Percentiles rank a stretch among this genome's conserved stretches.
Conservation (phyloP, 2,797 vertebrate genomes). For the Crax fasciolata region DNA sequence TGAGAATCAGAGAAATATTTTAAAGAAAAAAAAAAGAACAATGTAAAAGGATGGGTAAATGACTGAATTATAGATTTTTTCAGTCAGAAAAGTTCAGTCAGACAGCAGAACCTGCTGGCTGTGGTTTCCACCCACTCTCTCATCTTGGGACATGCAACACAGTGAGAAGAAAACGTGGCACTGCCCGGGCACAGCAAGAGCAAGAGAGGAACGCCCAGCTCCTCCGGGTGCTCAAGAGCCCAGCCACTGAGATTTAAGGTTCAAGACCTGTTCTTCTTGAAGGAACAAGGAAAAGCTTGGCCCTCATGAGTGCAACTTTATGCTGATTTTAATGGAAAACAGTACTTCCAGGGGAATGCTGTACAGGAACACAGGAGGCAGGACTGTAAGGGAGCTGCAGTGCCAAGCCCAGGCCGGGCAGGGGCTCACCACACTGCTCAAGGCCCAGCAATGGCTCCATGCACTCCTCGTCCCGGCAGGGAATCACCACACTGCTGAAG, state of each 20-base stretch:
- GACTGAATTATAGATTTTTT: not conserved
- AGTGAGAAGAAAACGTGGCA: fast-evolving
- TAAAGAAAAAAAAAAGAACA: not conserved
- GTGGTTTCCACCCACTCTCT: not conserved
- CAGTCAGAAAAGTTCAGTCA: not conserved
- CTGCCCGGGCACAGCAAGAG: not conserved
- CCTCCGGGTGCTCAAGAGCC: not conserved
- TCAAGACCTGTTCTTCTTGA: not conserved
- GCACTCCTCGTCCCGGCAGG: no score
- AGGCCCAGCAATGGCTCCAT: not conserved
- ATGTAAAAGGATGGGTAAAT: not conserved
- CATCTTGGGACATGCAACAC: not conserved
- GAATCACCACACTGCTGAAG: no score
- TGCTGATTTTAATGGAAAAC: not conserved
- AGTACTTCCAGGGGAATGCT: not conserved
- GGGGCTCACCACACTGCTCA: no score
- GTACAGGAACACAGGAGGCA: fast-evolving
- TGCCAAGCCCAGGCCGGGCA: fast-evolving
- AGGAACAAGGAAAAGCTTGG: not conserved
- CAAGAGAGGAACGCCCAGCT: not conserved
- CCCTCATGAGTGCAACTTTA: not conserved
- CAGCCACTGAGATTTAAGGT: not conserved
- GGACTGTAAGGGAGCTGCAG: not conserved
- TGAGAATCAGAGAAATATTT: not conserved
- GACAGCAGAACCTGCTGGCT: not conserved